Base-by-base conservation (phyloP, 1,140 invertebrate species). In the Sarcophaga bullata region DNA sequence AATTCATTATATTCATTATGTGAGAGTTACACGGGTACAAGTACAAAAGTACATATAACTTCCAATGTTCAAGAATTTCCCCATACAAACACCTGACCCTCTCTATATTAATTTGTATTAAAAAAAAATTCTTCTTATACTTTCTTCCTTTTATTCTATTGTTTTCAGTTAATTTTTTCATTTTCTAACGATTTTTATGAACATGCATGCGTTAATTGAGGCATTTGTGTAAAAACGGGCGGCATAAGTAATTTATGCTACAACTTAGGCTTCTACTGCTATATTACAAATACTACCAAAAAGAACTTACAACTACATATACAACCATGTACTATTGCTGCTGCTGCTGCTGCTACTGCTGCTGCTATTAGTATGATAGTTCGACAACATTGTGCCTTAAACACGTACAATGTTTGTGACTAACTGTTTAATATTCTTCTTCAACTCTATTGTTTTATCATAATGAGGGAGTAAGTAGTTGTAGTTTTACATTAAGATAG, bases 401-500 rank as follows among this genome's bases (percentile, higher is more conserved):
- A 37, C 25, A 37, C 25, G 25, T 37, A 37, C 25, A 37, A 37
- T 37, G 25, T 37, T 37, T 37, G 25, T 37, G 4, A 37, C 1
- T n/a, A 4, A 58, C 54, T 58, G 54, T 58, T 58, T 58, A 58
- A 58, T 58, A 58, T 58, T 58, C 54, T 58, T 58, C 13, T n/a
- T 19, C 25, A 19, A 15, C 17, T 11, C 25, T n/a, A 19, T 46
- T 13, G 17, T 73, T 46, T 11, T 46, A 46, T 73, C 46, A 37
- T 46, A 73, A 73, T 46, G 25, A 37, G 25, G 25, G 25, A 73
- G 25, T 46, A 37, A 73, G 73, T 37, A 46, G n/a, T 46, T 15
- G 11, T 25, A 73, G 17, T 25, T 73, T n/a, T 73, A 46, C 25
- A 46, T 46, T 73, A 73, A 73, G 73, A 73, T 73, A 46, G 25